phyloP scores from a whole-genome alignment of 2,113 vertebrate genomes.

The Carollia perspicillata region DNA sequence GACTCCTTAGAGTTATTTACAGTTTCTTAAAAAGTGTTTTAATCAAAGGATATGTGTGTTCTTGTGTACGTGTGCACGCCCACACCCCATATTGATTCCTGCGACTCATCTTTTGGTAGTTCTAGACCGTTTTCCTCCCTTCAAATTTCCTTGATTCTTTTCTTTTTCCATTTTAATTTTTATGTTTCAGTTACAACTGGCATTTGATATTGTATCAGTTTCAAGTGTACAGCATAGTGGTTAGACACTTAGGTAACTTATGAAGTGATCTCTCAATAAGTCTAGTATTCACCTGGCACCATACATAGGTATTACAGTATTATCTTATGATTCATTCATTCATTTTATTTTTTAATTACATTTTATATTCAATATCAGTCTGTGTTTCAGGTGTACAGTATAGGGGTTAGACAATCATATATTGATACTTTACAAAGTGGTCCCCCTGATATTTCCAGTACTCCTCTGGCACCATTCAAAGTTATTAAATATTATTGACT shows the following conservation, averaged over 20 bases:
- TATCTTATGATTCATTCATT: neutral
- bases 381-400: neutral
- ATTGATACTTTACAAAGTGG: neutral
- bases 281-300: neutral
- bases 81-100: neutral
- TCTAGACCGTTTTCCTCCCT: neutral
- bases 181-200: neutral
- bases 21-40: neutral
- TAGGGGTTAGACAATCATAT: neutral
- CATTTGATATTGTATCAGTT: neutral
- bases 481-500: neutral
- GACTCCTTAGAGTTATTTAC: neutral
- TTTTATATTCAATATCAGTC: neutral
- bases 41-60: neutral
- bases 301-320: neutral
- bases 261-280: neutral
- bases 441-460: neutral
- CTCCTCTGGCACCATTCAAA: neutral
- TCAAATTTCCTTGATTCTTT: neutral
- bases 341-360: neutral
- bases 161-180: neutral
- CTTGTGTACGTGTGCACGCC: rapidly evolving
- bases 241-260: neutral
- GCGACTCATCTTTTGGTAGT: neutral
- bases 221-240: neutral